Evolutionary conservation across 2,888 invertebrate genomes (phyloP).

Genomic region (Lasioglossum oenotherae): DNA sequence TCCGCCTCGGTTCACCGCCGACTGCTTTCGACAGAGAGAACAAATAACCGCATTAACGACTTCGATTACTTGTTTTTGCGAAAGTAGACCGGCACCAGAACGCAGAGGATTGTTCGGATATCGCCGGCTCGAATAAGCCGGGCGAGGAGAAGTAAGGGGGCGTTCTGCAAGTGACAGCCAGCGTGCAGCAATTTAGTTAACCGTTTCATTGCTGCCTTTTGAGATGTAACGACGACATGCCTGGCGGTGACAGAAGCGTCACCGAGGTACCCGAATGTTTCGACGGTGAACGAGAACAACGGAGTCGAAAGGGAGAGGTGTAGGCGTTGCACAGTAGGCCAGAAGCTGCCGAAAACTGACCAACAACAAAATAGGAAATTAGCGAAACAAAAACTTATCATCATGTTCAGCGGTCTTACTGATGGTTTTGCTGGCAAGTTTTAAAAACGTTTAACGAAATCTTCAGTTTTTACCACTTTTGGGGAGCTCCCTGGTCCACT

Average conservation of each 20-base stretch:
- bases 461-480: not conserved
- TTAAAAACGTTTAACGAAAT: not conserved
- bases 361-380: not conserved
- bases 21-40: not conserved
- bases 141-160: conserved; percentile 31
- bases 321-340: not conserved
- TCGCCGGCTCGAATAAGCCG: conserved; percentile 25
- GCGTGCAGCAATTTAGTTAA: conserved; percentile 83
- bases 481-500: not conserved
- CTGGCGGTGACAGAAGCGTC: conserved; percentile 79
- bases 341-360: not conserved
- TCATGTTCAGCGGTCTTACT: not conserved
- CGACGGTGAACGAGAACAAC: conserved; percentile 50
- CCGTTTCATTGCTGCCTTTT: conserved; percentile 83
- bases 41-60: conserved; percentile 27
- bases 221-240: conserved; percentile 81
- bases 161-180: conserved; percentile 80
- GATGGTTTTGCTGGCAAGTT: not conserved
- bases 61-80: conserved; percentile 26
- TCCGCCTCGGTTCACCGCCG: not conserved
- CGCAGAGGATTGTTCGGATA: conserved; percentile 35
- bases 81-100: conserved; percentile 22
- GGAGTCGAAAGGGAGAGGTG: conserved; percentile 24
- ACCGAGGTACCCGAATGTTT: conserved; percentile 73
- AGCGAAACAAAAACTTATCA: not conserved